phyloP scores from a whole-genome alignment of 2,797 vertebrate species.

The Martes flavigula region DNA sequence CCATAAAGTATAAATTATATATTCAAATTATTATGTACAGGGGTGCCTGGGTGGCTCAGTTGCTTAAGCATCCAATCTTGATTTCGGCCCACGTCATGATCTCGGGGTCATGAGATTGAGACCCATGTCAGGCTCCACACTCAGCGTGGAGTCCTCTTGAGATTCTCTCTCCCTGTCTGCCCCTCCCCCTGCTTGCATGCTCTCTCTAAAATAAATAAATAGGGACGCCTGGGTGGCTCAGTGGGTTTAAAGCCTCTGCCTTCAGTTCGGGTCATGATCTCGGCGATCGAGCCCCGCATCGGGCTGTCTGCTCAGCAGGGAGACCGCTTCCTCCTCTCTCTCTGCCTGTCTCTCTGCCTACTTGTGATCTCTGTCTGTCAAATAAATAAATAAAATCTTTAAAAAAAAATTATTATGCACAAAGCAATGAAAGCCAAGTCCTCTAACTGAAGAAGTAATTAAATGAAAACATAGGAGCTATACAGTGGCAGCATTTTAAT shows the following conservation, averaged over 20 bases:
- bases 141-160: not conserved
- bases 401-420: not conserved
- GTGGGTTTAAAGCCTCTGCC: no score
- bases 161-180: not conserved
- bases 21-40: not conserved
- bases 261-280: no score
- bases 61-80: not conserved
- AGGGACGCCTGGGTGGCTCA: no score
- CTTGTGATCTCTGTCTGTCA: not conserved
- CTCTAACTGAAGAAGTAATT: not conserved
- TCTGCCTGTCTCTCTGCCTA: no score
- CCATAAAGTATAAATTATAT: not conserved
- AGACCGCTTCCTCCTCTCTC: no score
- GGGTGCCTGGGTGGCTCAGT: not conserved
- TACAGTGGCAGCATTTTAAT: not conserved
- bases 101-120: not conserved
- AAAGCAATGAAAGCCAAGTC: not conserved
- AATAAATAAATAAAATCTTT: not conserved
- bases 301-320: no score
- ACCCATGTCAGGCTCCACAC: not conserved
- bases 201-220: not conserved
- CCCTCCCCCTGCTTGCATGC: not conserved
- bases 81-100: not conserved
- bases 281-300: accelerated
- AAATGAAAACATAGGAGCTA: not conserved